phyloP scores from a whole-genome alignment of 2,113 vertebrate species.

The Tychaedon coryphoeus region DNA sequence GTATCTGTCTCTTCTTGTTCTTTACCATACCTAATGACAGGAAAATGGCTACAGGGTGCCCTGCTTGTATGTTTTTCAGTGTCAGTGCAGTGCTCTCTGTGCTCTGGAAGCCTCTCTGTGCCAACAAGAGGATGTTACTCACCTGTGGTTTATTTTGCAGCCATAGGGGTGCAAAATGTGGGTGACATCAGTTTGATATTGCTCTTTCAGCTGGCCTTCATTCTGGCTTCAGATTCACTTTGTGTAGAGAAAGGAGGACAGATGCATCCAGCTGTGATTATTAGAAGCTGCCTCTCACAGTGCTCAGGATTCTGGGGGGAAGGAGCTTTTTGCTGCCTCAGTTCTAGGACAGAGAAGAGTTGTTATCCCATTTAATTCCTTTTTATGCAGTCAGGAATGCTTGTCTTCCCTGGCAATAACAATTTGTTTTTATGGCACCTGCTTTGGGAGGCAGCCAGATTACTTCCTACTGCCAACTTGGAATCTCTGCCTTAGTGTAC shows the following conservation, averaged over 20 bases:
- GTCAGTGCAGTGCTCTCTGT: background rate
- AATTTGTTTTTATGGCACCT: background rate
- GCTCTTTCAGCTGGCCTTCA: background rate
- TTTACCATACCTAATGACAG: background rate
- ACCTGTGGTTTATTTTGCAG: background rate
- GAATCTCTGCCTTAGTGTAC: background rate
- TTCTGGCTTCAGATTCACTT: background rate
- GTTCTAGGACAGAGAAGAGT: background rate
- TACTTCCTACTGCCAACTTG: background rate
- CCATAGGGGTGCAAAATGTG: background rate
- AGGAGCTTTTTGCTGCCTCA: background rate
- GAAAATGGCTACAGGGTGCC: background rate
- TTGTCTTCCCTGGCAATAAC: background rate
- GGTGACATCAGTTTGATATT: background rate
- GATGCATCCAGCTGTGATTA: background rate
- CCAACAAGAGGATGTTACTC: background rate
- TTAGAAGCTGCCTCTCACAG: background rate
- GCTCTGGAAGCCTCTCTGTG: background rate
- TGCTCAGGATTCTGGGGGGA: background rate
- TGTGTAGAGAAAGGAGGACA: background rate
- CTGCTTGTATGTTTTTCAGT: background rate
- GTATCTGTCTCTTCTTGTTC: background rate
- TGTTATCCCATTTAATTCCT: background rate
- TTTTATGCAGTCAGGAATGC: background rate
- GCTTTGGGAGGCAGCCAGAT: background rate